These are phyloP conservation scores for Andrena bucephala DNA, from an alignment of 2,888 invertebrate genomes.

Conservation along the genomic window DNA sequence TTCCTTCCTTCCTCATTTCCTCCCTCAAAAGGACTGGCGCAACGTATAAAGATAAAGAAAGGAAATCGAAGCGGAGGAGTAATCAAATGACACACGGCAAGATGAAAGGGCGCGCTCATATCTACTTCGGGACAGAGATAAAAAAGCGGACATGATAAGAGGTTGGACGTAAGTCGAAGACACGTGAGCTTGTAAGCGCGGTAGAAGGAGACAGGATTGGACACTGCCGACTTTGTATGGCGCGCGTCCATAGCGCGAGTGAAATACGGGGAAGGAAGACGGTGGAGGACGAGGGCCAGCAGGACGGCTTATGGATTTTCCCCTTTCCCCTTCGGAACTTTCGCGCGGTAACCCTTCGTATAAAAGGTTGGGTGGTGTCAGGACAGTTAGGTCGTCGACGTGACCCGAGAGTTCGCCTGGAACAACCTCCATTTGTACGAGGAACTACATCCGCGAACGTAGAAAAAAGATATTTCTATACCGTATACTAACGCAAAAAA, in stretches of 20 bases:
- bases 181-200: slow-evolving; percentile 41
- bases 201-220: slow-evolving; percentile 49
- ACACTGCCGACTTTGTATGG: slow-evolving; percentile 41
- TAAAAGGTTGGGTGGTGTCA: slow-evolving; percentile 78
- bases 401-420: slow-evolving; percentile 78
- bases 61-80: slow-evolving; percentile 7
- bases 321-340: slow-evolving; percentile 67
- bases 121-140: slow-evolving; percentile 37
- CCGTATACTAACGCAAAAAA: slow-evolving; percentile 15
- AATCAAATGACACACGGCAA: slow-evolving; percentile 54
- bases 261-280: slow-evolving; percentile 52
- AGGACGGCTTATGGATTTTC: slow-evolving; percentile 72
- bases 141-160: slow-evolving; percentile 57
- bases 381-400: slow-evolving; percentile 80
- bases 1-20: neutral
- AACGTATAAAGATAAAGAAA: neutral
- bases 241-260: slow-evolving; percentile 38
- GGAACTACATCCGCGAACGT: slow-evolving; percentile 75
- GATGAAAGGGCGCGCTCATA: slow-evolving; percentile 54
- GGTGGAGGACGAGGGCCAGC: slow-evolving; percentile 35
- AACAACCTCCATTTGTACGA: slow-evolving; percentile 79
- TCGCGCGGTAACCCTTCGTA: slow-evolving; percentile 78
- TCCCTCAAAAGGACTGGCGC: too few relatives aligned
- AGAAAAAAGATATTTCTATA: slow-evolving; percentile 63
- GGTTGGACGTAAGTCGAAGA: slow-evolving; percentile 40